These are phyloP conservation scores for Dichetophora obliterata DNA, from an alignment of 2,888 invertebrate species.

Conservation along the genomic window DNA sequence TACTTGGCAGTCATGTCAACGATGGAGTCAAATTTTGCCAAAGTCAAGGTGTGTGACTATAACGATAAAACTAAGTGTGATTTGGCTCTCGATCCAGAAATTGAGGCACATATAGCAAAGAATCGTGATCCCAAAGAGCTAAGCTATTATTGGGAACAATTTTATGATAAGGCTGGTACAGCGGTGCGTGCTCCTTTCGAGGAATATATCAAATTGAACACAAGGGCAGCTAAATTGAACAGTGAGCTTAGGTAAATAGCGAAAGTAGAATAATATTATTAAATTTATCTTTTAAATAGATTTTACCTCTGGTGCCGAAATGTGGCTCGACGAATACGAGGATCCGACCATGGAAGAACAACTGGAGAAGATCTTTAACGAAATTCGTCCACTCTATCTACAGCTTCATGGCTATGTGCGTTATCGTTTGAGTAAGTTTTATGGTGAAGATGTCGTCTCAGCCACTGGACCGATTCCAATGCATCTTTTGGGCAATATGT, in stretches of 20 bases:
- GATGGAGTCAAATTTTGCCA: constrained; percentile 84
- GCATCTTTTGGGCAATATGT: constrained; percentile 80
- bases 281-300: no score
- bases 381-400: constrained; percentile 83
- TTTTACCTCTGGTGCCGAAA: constrained; percentile 75
- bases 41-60: constrained; percentile 81
- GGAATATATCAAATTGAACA: constrained; percentile 77
- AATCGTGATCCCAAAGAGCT: constrained; percentile 84
- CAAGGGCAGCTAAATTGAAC: constrained; percentile 80
- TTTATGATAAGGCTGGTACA: constrained; percentile 82
- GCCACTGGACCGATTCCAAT: constrained; percentile 81
- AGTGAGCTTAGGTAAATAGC: constrained; percentile 67
- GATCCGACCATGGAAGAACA: constrained; percentile 78
- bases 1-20: constrained; percentile 76
- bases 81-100: constrained; percentile 80
- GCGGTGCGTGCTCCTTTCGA: constrained; percentile 75
- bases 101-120: constrained; percentile 77
- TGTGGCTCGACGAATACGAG: constrained; percentile 81
- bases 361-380: constrained; percentile 77
- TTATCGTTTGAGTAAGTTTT: constrained; percentile 77
- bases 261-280: no score
- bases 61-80: constrained; percentile 77
- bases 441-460: constrained; percentile 77
- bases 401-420: constrained; percentile 88
- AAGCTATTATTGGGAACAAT: constrained; percentile 83